Base-by-base conservation (phyloP, 1,140 invertebrate genomes). In the Drosophila ironensis region DNA sequence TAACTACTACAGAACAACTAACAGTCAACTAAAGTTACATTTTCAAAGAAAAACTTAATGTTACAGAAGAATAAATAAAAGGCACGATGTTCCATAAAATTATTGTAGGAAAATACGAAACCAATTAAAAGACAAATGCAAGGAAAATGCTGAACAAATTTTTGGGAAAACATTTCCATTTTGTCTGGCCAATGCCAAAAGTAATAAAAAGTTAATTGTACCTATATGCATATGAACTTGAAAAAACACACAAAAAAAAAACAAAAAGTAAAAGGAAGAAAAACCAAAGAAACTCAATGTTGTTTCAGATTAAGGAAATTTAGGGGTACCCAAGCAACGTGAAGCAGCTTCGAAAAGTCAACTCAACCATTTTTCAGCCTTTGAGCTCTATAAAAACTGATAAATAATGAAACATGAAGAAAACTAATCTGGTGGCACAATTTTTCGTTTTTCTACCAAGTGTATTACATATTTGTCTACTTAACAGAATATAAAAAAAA, bases 361-460 rank as follows among this genome's bases (percentile, higher is more conserved):
- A 71, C 60, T 46, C 63, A 68, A 73, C 66, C 60, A 53, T 73
- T 60, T 70, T 80, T 64, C 71, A 74, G 75, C 75, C 60, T 44
- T 4, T 42, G 69, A 51, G 75, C 75, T 73, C 59, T 63, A 61
- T 28, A 72, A 71, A 76, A 82, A 84, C 73, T 72, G 69, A 77
- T 61, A 35, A 63, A 64, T 53, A 73, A 37, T 16, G 3, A 37
- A 82, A 82, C 57, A 47, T 41, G 20, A 40, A 48, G 37, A 52
- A 42, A 52, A 80, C 75, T 81, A 77, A 86, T 84, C 78, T 86
- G 73, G 78, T 78, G 78, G 78, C 78, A 84, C 78, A 84, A 84
- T 84, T 84, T 81, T 84, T 77, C 30, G 78, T 84, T 84, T 84
- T 84, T 84, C 77, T 84, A 84, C 78, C 78, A 84, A 82, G 61